Conservation (phyloP, 2,797 vertebrate genomes). For the Sebastes iracundus region DNA sequence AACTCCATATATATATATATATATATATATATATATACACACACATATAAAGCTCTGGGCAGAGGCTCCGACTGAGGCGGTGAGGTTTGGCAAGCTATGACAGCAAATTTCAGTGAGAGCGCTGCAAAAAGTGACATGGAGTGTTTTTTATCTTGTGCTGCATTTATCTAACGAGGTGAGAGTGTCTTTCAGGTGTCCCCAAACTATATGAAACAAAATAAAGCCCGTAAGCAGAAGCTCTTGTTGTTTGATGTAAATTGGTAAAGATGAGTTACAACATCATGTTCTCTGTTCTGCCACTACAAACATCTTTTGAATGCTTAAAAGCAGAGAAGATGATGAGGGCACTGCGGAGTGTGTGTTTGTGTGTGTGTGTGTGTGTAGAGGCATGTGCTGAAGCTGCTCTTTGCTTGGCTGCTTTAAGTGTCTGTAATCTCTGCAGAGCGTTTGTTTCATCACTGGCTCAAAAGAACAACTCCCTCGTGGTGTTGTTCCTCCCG, state of each 20-base stretch:
- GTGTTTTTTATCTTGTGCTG: not conserved
- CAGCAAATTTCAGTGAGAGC: not conserved
- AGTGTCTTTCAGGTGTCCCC: not conserved
- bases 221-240: not conserved
- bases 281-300: not conserved
- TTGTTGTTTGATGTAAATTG: not conserved
- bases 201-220: not conserved
- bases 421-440: not conserved
- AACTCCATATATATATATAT: not conserved
- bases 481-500: not conserved
- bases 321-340: not conserved
- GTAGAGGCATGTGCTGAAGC: not conserved
- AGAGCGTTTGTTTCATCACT: not conserved
- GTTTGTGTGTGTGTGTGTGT: not conserved
- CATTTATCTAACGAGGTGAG: not conserved
- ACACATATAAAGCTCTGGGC: conserved; percentile 18
- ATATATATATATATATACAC: not conserved
- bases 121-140: conserved; percentile 4
- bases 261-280: not conserved
- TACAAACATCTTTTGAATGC: not conserved
- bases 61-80: not conserved
- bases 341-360: no score
- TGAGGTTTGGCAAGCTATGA: not conserved
- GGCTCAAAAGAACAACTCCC: not conserved
- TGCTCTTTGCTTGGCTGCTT: not conserved